Conservation (phyloP, 2,888 invertebrate species). For the Ganaspis brasiliensis region DNA sequence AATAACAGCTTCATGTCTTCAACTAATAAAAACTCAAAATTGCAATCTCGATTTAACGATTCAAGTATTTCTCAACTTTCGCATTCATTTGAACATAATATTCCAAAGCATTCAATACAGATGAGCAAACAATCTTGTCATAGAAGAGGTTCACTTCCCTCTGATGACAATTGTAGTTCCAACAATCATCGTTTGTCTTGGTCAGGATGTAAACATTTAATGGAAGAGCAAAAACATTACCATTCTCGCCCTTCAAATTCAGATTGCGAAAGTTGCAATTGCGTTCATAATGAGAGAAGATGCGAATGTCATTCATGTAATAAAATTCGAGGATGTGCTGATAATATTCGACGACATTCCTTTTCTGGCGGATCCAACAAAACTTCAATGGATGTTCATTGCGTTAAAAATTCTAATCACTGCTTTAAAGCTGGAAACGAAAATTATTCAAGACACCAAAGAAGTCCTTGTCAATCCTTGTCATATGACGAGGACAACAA, state of each 20-base stretch:
- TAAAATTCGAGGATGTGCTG: slow-evolving; percentile 26
- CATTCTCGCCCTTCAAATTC: slow-evolving; percentile 31
- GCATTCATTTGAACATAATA: background rate
- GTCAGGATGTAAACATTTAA: slow-evolving; percentile 46
- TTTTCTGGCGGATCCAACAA: slow-evolving; percentile 34
- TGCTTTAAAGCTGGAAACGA: background rate
- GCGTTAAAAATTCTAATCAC: background rate
- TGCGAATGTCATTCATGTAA: background rate
- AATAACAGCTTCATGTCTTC: slow-evolving; percentile 20
- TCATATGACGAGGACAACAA: slow-evolving; percentile 53
- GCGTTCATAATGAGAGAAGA: slow-evolving; percentile 40
- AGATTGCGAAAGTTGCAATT: slow-evolving; percentile 40
- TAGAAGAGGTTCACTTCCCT: background rate
- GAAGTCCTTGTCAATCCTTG: background rate
- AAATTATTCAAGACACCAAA: background rate
- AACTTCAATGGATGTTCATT: background rate
- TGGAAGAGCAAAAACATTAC: slow-evolving; percentile 45
- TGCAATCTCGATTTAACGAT: slow-evolving; percentile 38
- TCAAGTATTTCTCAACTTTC: slow-evolving; percentile 35
- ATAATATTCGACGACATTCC: slow-evolving; percentile 44
- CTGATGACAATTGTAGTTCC: slow-evolving; percentile 44
- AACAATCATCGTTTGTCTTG: slow-evolving; percentile 52
- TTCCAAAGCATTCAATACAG: slow-evolving; percentile 1
- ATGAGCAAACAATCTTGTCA: background rate
- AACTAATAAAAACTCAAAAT: background rate